Evolutionary conservation across 2,888 invertebrate genomes (phyloP), one percentile per base, ranked within the genome.

Genomic region (Micoletzkya japonica): DNA sequence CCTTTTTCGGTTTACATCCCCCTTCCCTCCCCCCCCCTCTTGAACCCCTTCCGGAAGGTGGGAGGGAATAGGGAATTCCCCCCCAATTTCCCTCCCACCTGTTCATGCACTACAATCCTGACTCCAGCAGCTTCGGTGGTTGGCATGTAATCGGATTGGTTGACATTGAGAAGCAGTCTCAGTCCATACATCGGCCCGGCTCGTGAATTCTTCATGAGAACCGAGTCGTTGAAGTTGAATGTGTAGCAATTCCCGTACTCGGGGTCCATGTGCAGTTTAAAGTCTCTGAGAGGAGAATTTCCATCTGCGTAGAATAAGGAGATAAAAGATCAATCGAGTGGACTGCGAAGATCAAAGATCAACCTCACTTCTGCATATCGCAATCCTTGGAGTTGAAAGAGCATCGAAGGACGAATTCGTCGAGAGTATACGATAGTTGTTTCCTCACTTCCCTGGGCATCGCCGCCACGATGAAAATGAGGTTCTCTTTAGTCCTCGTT

Each of bases 181-280:
- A 85, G 73, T 56, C 85, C 85, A 74, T 81, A 77, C 79, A 81
- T 80, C 2, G 80, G 82, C 32, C 81, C 77, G 2, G 70, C 39
- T 1, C 66, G 66, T 17, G 54, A 54, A 39, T 66, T 66, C 56
- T 66, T 66, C 66, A 66, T 66, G 24, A 56, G 52, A 1, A 83
- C 82, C 0, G 82, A 81, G 56, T 82, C 79, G 67, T 85, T 85
- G 74, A 82, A 86, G 67, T 86, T 86, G 73, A 86, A 85, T 6
- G 84, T 85, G 72, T 81, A 85, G 70, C 85, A 85, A 71, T 86
- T 86, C 6, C 85, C 85, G 68, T 80, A 86, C 66, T 83, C 83
- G 1, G 85, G 85, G 66, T 85, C 85, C 68, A 84, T 76, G 58
- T 86, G 85, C 20, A 86, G 72, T 74, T 81, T 79, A 72, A 85